Evolutionary conservation across 2,113 vertebrate genomes (phyloP), one percentile per base, ranked within the genome.

Genomic region (Quiscalus mexicanus): DNA sequence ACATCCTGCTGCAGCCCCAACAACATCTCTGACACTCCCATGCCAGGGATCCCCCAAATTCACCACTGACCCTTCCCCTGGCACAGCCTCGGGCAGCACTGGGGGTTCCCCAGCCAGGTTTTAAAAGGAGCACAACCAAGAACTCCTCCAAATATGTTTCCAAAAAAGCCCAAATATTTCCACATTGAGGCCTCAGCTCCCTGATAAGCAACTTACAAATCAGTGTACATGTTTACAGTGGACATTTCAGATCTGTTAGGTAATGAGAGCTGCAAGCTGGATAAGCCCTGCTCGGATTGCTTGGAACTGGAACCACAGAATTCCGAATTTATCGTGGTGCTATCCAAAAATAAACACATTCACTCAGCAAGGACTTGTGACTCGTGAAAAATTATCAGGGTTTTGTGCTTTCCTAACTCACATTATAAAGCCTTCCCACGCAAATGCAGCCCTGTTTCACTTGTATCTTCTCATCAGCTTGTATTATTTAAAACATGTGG

Each of bases 401-500:
- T 21, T 91, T 19, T 87, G 52, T 55, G 47, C 84, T 76, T 76
- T 83, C 75, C 70, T 83, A 64, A 80, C 44, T 93, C 59, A 55
- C 59, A 35, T 80, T 53, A 49, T 30, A 92, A 95, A 65, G 52
- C 52, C 49, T 76, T 44, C 50, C 78, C 67, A 41, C 2, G 5
- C n/a, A 87, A 96, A 87, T 18, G 60, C 23, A 91, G 65, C n/a
- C 45, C 27, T 58, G 6, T 87, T 87, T 78, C 37, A 33, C 73
- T 91, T 25, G 9, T 77, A 68, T 87, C 80, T 78, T 55, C 73
- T 87, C 76, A 75, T 81, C 73, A 71, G 87, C 81, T 87, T 91
- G 77, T 84, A 82, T 80, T 95, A 90, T 90, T 95, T 93, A 95
- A 89, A 96, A 87, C 85, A 95, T 63, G 86, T 81, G 79, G 80